Evolutionary conservation across 2,888 invertebrate genomes (phyloP).

Genomic region (Ormyrus thymus): DNA sequence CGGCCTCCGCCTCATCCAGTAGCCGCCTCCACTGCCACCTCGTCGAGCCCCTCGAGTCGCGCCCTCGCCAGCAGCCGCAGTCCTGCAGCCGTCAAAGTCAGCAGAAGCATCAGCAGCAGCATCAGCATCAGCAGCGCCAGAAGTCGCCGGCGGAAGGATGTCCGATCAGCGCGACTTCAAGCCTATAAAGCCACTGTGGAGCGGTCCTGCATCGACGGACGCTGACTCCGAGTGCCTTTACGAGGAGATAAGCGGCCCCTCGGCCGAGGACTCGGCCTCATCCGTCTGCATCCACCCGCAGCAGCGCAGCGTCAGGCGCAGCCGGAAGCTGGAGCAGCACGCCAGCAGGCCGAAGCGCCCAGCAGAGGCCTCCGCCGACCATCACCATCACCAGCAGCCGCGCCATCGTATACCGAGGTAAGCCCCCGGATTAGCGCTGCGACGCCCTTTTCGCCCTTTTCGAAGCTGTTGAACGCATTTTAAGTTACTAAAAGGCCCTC

Average conservation of each 20-base stretch:
- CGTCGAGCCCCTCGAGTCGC: slow-evolving; percentile 3
- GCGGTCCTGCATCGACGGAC: slow-evolving; percentile 70
- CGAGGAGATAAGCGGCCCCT: slow-evolving; percentile 72
- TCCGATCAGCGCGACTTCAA: slow-evolving; percentile 74
- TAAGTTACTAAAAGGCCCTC: too few species aligned
- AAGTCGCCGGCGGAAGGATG: slow-evolving; percentile 69
- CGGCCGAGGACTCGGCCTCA: slow-evolving; percentile 65
- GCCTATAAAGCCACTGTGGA: slow-evolving; percentile 74
- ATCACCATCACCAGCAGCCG: slow-evolving; percentile 46
- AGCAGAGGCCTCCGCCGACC: slow-evolving; percentile 58
- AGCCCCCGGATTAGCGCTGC: too few species aligned
- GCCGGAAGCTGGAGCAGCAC: slow-evolving; percentile 67
- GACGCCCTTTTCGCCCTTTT: too few species aligned
- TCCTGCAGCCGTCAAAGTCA: neutral
- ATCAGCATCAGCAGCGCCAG: slow-evolving; percentile 28
- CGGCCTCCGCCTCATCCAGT: neutral
- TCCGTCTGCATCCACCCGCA: slow-evolving; percentile 53
- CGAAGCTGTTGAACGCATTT: too few species aligned
- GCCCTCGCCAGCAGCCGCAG: neutral
- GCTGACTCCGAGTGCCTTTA: slow-evolving; percentile 74
- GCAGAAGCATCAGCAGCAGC: neutral
- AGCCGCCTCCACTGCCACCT: neutral
- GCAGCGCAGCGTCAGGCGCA: slow-evolving; percentile 55
- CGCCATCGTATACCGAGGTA: slow-evolving; percentile 52
- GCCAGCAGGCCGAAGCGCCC: slow-evolving; percentile 54